Percentiles rank a stretch among this genome's conserved stretches.
Conservation (phyloP, 2,888 invertebrate species). For the Ennomos quercinarius region DNA sequence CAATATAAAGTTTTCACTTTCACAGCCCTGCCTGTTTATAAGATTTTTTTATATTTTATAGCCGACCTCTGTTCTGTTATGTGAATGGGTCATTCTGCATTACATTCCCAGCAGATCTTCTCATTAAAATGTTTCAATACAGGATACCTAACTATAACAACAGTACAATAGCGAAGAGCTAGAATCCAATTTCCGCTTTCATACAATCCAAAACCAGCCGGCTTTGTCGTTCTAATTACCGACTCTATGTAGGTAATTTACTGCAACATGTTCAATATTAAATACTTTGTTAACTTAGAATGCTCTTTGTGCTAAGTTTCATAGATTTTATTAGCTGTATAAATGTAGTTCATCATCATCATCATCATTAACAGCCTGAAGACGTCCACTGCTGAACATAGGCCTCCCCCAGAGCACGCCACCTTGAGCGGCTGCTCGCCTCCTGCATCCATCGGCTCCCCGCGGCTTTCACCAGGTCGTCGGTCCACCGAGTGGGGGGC, state of each 20-base stretch:
- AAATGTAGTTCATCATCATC: too few species aligned
- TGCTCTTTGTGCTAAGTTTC: conserved; percentile 2
- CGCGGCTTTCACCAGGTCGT: too few species aligned
- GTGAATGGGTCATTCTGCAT: neutral
- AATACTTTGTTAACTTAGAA: conserved; percentile 2
- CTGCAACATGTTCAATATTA: conserved; percentile 18
- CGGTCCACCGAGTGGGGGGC: too few species aligned
- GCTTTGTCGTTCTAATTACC: conserved; percentile 47
- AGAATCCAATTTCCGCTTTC: conserved; percentile 56
- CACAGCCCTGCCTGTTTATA: too few species aligned
- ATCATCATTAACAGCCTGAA: too few species aligned
- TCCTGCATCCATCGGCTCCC: too few species aligned
- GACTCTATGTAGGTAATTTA: conserved; percentile 33
- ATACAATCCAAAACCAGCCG: conserved; percentile 45
- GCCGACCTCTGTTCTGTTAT: conserved; percentile 2
- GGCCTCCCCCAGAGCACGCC: too few species aligned
- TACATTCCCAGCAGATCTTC: conserved; percentile 4
- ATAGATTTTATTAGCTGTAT: neutral
- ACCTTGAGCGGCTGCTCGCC: too few species aligned
- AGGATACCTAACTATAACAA: conserved; percentile 30
- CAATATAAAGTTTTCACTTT: neutral
- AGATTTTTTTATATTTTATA: neutral
- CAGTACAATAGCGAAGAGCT: conserved; percentile 34
- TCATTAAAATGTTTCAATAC: conserved; percentile 28
- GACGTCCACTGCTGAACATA: too few species aligned